Evolutionary conservation across 2,113 vertebrate genomes (phyloP), one percentile per base, ranked within the genome.

Genomic region (Redunca redunca): DNA sequence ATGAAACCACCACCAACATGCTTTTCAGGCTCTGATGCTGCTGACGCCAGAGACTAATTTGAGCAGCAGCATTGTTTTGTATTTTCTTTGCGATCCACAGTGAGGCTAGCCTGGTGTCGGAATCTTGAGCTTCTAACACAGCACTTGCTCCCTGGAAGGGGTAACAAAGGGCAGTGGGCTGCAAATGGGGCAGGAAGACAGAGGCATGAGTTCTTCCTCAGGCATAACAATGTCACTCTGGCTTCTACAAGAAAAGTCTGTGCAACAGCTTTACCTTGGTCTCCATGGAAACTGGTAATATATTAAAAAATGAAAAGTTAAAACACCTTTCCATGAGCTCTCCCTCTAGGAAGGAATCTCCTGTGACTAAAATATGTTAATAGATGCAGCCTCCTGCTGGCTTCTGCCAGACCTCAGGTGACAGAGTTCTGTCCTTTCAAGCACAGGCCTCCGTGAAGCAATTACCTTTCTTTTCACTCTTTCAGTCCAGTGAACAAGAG

Each of bases 221-320:
- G 55, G 60, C 52, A 5, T 5, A 40, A 46, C 46, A 83, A 93
- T 81, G 91, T 91, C 95, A 95, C 36, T 83, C 43, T 67, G 89
- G 62, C 40, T 93, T 62, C 71, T 62, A 21, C 33, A 30, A 90
- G 87, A 89, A 92, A 87, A 93, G 82, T 30, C 78, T 43, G 46
- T 67, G 85, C 83, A 50, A 74, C 71, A 28, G 90, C 33, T 95
- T 88, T 92, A 90, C 62, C 80, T 77, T 77, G 57, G 88, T 98
- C 81, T 96, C 97, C 96, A 98, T 97, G 97, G 98, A 92, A 98
- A 98, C 95, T 0, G 33, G 48, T 57, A 82, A 50, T 55, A 17
- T 53, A 57, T 94, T 90, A 52, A 78, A 77, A 92, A 81, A 85
- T 60, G 80, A 74, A 92, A 95, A 97, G 89, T 96, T 85, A 33